Conservation (phyloP, 1,140 invertebrate genomes). For the Asbolus verrucosus region DNA sequence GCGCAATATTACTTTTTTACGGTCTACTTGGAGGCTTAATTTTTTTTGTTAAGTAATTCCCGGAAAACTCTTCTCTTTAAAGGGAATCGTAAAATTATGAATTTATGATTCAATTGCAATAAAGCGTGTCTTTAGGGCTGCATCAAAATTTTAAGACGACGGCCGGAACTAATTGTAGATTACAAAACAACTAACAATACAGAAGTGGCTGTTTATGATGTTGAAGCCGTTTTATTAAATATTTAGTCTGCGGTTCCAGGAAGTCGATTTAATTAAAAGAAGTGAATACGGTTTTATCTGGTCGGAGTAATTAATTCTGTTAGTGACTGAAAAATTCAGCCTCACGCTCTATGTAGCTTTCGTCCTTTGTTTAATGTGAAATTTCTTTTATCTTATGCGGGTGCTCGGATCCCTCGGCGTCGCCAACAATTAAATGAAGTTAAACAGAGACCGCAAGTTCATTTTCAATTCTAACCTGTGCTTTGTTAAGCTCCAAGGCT, state of each 20-base stretch:
- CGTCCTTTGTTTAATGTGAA: constrained; percentile 25
- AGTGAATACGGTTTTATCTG: constrained; percentile 34
- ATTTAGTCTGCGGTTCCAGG: constrained; percentile 7
- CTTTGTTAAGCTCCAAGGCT: too few species aligned
- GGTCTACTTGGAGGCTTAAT: constrained; percentile 14
- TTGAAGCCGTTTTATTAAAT: constrained; percentile 11
- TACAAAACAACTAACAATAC: constrained; percentile 10
- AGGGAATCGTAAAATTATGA: constrained; percentile 1
- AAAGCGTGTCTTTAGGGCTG: constrained; percentile 22
- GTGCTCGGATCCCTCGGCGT: constrained; percentile 20
- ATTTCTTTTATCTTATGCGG: constrained; percentile 34
- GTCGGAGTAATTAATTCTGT: constrained; percentile 12
- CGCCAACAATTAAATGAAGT: constrained; percentile 19
- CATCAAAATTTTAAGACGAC: constrained; percentile 26
- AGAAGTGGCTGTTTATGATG: constrained; percentile 11
- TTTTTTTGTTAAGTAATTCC: constrained; percentile 19
- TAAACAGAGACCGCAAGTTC: constrained; percentile 14
- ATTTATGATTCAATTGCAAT: constrained; percentile 24
- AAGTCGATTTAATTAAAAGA: constrained; percentile 37
- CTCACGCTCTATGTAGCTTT: constrained; percentile 17
- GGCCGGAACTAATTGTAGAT: constrained; percentile 8
- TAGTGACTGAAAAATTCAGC: constrained; percentile 26
- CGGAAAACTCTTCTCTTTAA: neutral
- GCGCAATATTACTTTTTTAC: constrained; percentile 20
- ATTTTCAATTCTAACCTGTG: constrained; percentile 15